phyloP scores from a whole-genome alignment of 2,797 vertebrate genomes.

The Sciaenops ocellatus region DNA sequence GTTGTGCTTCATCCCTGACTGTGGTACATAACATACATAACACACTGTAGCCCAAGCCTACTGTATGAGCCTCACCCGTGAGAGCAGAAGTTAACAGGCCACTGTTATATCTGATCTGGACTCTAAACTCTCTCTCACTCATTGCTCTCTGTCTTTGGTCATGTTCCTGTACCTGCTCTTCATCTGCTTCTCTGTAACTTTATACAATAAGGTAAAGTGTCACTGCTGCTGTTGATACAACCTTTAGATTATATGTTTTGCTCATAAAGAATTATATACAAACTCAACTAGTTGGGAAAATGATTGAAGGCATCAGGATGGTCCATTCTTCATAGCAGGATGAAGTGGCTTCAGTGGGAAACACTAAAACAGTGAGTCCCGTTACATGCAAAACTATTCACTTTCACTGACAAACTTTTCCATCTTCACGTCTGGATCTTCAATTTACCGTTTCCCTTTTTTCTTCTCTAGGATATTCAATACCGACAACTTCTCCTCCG shows the following conservation, averaged over 20 bases:
- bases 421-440: slow-evolving; percentile 85
- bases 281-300: slow-evolving; percentile 9
- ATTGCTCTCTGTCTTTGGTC: not conserved
- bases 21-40: slow-evolving; percentile 42
- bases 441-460: slow-evolving; percentile 81
- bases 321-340: slow-evolving; percentile 43
- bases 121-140: not conserved
- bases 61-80: not conserved
- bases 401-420: slow-evolving; percentile 82
- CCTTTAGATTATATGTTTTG: not conserved
- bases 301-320: slow-evolving; percentile 25
- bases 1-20: slow-evolving; percentile 49
- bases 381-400: slow-evolving; percentile 75
- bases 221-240: not conserved
- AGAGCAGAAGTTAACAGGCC: slow-evolving; percentile 9
- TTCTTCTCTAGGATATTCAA: slow-evolving; percentile 82
- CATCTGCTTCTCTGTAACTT: not conserved
- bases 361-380: slow-evolving; percentile 58
- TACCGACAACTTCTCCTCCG: slow-evolving; percentile 70
- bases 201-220: not conserved
- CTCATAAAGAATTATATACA: not conserved
- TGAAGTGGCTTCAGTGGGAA: slow-evolving; percentile 65
- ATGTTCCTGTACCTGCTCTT: slow-evolving; percentile 18
- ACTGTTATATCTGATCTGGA: not conserved
- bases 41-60: slow-evolving; percentile 23